Evolutionary conservation across 2,113 vertebrate species (phyloP).

Genomic region (Rhagologus leucostigma): DNA sequence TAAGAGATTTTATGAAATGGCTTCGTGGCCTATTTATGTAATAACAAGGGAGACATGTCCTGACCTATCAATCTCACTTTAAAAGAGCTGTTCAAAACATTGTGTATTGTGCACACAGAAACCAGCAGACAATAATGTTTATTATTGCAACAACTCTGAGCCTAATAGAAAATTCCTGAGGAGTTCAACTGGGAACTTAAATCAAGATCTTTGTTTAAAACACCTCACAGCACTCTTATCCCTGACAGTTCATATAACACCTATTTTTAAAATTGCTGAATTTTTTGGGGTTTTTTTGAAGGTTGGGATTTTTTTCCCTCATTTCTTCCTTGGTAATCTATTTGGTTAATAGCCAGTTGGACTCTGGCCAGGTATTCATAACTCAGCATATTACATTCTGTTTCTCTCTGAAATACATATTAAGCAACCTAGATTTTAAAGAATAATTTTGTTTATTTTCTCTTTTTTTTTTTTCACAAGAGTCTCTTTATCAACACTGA

Average conservation of each 20-base stretch:
- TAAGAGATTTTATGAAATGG: conserved; percentile 3
- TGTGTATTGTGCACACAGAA: neutral
- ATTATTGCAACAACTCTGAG: neutral
- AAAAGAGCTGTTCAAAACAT: neutral
- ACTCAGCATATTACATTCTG: neutral
- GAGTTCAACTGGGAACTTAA: neutral
- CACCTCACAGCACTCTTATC: neutral
- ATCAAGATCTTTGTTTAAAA: neutral
- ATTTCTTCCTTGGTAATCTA: neutral
- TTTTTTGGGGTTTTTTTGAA: neutral
- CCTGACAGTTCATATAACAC: neutral
- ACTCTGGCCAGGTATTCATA: neutral
- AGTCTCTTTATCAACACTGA: neutral
- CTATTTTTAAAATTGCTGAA: neutral
- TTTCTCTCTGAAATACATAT: neutral
- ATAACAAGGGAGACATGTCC: neutral
- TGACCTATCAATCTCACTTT: conserved; percentile 21
- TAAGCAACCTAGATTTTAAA: neutral
- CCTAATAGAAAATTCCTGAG: neutral
- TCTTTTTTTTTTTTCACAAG: neutral
- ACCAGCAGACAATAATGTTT: neutral
- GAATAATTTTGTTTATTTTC: fast-evolving
- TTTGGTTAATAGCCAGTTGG: neutral
- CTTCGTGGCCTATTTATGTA: neutral
- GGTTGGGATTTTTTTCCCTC: fast-evolving